Percentiles rank a stretch among this genome's conserved stretches.
Evolutionary conservation across 2,113 vertebrate species (phyloP).

Genomic region (Nymphicus hollandicus): DNA sequence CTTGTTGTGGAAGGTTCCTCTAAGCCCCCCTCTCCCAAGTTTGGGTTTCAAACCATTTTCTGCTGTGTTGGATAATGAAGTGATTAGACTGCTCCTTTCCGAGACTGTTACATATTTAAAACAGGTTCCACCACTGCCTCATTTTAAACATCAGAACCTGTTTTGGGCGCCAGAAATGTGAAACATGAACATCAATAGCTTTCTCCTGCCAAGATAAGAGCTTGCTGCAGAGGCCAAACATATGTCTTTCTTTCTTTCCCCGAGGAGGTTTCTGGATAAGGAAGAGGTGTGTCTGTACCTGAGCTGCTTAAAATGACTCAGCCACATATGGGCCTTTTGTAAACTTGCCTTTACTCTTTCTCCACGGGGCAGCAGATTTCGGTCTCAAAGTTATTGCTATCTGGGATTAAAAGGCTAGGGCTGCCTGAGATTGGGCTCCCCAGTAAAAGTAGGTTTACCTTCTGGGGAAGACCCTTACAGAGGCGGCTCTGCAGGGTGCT

Average conservation of each 20-base stretch:
- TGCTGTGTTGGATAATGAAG: constrained; percentile 63
- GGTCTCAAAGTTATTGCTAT: background rate
- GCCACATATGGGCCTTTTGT: background rate
- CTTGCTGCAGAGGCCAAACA: constrained; percentile 39
- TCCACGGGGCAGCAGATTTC: background rate
- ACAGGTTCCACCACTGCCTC: constrained; percentile 54
- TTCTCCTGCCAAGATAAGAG: constrained; percentile 54
- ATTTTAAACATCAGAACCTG: constrained; percentile 46
- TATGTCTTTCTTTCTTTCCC: constrained; percentile 43
- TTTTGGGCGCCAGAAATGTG: constrained; percentile 44
- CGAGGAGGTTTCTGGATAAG: constrained; percentile 46
- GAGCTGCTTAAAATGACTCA: background rate
- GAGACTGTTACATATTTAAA: constrained; percentile 67
- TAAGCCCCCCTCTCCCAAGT: constrained; percentile 39
- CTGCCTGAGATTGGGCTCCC: background rate
- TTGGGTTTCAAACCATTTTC: constrained; percentile 64
- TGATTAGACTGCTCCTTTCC: constrained; percentile 59
- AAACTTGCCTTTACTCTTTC: constrained; percentile 8
- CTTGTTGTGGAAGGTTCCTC: constrained; percentile 40
- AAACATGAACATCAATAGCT: constrained; percentile 55
- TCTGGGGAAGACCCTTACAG: background rate
- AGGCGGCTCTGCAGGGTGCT: background rate
- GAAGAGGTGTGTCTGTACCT: constrained; percentile 4
- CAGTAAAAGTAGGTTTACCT: background rate
- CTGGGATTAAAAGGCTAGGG: background rate